These are phyloP conservation scores for Adelphocoris suturalis DNA, from an alignment of 2,888 invertebrate species.

Conservation along the genomic window DNA sequence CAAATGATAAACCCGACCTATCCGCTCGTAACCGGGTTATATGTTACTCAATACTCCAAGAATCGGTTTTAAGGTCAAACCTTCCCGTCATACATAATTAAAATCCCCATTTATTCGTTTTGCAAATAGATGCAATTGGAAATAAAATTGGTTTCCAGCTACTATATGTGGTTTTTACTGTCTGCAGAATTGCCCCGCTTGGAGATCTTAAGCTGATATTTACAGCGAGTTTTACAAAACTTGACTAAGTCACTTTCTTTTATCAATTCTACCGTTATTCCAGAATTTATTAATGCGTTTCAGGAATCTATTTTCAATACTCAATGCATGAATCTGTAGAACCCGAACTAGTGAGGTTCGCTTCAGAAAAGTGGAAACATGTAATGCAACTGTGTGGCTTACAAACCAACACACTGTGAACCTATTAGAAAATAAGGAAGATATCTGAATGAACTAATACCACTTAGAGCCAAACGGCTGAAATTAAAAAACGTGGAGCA, in stretches of 20 bases:
- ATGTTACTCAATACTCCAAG: slow-evolving; percentile 4
- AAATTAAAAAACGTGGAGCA: too few species aligned
- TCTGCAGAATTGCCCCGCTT: neutral
- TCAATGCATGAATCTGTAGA: too few species aligned
- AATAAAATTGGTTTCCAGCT: neutral
- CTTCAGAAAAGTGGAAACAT: too few species aligned
- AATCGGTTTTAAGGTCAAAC: slow-evolving; percentile 25
- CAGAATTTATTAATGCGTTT: neutral
- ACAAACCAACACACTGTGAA: too few species aligned
- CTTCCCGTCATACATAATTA: slow-evolving; percentile 10
- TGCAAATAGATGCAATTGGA: neutral
- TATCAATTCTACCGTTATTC: neutral
- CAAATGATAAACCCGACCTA: slow-evolving; percentile 1
- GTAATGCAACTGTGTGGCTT: too few species aligned
- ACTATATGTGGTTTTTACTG: neutral
- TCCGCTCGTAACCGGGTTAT: slow-evolving; percentile 18
- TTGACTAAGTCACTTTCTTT: neutral
- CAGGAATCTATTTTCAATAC: too few species aligned
- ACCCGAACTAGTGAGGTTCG: too few species aligned
- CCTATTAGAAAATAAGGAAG: too few species aligned
- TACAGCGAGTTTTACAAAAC: neutral
- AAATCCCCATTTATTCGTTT: slow-evolving; percentile 14
- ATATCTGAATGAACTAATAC: too few species aligned
- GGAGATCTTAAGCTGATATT: neutral
- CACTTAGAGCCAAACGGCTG: too few species aligned